A percentile compares a stretch with the other conserved stretches of the same genome.
Evolutionary conservation across 2,113 vertebrate species (phyloP).

Genomic region (Oreochromis spilurus): DNA sequence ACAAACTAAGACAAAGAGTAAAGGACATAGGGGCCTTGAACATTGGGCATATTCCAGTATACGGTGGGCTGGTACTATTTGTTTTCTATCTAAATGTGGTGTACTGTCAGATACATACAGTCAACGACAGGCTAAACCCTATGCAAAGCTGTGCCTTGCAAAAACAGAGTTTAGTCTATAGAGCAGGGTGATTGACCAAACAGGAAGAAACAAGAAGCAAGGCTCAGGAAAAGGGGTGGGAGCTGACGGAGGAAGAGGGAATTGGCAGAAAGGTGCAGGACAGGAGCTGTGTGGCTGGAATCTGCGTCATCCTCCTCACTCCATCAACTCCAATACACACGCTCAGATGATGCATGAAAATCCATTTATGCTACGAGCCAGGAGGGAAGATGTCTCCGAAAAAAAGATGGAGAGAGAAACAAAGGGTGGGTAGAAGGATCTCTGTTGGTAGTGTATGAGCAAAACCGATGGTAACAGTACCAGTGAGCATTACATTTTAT

Average conservation of each 20-base stretch:
- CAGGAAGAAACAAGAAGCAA: not conserved
- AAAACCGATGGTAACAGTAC: not conserved
- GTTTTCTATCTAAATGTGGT: not conserved
- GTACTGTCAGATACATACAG: not conserved
- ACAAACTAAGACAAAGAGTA: slow-evolving; percentile 5
- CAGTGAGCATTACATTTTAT: not conserved
- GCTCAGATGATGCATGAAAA: slow-evolving; percentile 63
- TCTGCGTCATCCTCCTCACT: slow-evolving; percentile 47
- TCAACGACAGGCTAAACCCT: not conserved
- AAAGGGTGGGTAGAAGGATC: slow-evolving; percentile 14
- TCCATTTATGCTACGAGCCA: slow-evolving; percentile 54
- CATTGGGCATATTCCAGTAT: not conserved
- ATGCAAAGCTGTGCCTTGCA: not conserved
- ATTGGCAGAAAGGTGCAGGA: slow-evolving; percentile 30
- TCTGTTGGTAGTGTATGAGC: not conserved
- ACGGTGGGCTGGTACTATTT: not conserved
- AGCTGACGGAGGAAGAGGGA: not conserved
- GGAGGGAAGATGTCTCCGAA: slow-evolving; percentile 8
- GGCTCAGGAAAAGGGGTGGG: not conserved
- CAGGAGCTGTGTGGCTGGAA: slow-evolving; percentile 41
- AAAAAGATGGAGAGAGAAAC: not conserved
- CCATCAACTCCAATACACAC: slow-evolving; percentile 59
- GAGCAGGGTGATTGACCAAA: not conserved
- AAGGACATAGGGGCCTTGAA: not conserved
- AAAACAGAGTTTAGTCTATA: not conserved